Evolutionary conservation across 1,140 invertebrate species (phyloP), one percentile per base, ranked within the genome.

Genomic region (Cydia strobilella): DNA sequence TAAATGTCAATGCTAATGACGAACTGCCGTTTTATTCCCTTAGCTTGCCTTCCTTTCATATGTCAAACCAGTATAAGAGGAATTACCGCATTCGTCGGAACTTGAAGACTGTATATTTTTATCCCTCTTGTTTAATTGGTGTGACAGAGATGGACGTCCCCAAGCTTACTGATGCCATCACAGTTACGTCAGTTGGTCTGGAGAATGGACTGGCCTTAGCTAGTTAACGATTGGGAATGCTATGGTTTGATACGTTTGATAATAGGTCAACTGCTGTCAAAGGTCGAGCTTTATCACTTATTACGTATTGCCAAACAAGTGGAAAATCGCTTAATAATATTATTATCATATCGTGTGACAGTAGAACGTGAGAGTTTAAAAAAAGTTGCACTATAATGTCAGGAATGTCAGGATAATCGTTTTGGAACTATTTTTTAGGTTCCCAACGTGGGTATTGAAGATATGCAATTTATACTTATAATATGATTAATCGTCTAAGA

Each of bases 231-330:
- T 51, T 12, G 9, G 54, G 9, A 59, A 59, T 59, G 10, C 20
- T n/a, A n/a, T n/a, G n/a, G n/a, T n/a, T 3, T 9, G 2, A n/a
- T n/a, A n/a, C n/a, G 9, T 23, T 0, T 59, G 54, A 59, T 59
- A 59, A 59, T 12, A 23, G 18, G 18, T 59, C 54, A 59, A 23
- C 18, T 10, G 20, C 20, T 59, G 54, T n/a, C 54, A 59, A 59
- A 59, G 54, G 54, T 59, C 54, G 54, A 18, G 51, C 54, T 12
- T 59, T 59, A 59, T 59, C 54, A 4, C 18, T n/a, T 10, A n/a
- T 59, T 59, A 59, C 54, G 54, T 23, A 59, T 59, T 59, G 54
- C 54, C 54, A 59, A 59, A 59, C 54, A 59, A 59, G 54, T 59
- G 54, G 54, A 20, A 59, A 59, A 59, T 23, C 5, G 20, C 20